Evolutionary conservation across 1,140 invertebrate species (phyloP).

Genomic region (Caenorhabditis remanei): DNA sequence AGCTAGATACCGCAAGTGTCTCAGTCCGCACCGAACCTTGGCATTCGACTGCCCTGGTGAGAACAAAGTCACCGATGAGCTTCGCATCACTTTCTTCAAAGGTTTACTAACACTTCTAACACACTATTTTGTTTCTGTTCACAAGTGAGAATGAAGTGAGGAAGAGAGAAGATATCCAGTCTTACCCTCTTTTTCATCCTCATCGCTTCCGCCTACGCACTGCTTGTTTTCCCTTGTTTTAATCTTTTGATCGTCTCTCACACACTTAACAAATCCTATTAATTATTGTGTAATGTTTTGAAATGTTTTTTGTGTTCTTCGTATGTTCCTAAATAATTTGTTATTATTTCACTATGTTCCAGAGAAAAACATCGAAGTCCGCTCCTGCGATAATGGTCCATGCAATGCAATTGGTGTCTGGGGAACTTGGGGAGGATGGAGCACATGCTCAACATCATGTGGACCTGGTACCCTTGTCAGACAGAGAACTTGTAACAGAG

Average conservation of each 20-base stretch:
- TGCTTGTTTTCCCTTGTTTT: neutral
- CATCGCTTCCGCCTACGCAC: constrained; percentile 39
- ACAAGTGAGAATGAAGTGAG: neutral
- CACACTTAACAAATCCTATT: neutral
- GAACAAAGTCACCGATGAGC: constrained; percentile 54
- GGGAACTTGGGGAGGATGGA: constrained; percentile 71
- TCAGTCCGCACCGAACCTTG: constrained; percentile 72
- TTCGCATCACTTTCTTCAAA: constrained; percentile 57
- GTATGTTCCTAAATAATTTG: neutral
- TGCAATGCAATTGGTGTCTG: constrained; percentile 69
- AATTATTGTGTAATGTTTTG: neutral
- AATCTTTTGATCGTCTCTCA: neutral
- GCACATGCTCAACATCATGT: constrained; percentile 68
- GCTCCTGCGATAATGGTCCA: constrained; percentile 73
- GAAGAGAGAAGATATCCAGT: constrained; percentile 1
- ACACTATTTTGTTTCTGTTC: neutral
- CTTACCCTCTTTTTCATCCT: neutral
- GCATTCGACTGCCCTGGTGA: constrained; percentile 74
- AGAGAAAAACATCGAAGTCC: constrained; percentile 77
- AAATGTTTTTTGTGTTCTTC: neutral
- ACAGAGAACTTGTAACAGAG: constrained; percentile 66
- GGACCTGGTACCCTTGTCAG: constrained; percentile 70
- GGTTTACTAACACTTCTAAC: constrained; percentile 61
- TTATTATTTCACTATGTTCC: constrained; percentile 7
- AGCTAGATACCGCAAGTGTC: constrained; percentile 74